Conservation (phyloP, 2,113 vertebrate species). For the Tyrannus savana region DNA sequence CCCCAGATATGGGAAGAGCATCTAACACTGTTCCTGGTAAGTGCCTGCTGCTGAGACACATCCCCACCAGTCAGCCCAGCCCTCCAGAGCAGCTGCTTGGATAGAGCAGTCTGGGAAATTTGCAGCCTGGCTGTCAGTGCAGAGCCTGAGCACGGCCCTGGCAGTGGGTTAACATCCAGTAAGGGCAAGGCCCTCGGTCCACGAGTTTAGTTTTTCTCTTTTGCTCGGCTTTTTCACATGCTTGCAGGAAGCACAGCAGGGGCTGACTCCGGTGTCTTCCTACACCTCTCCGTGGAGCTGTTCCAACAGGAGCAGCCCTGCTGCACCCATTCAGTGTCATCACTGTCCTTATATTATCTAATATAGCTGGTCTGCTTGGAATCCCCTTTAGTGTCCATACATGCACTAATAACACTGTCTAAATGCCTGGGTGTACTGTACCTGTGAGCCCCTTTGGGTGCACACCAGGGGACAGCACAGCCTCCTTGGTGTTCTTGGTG, state of each 20-base stretch:
- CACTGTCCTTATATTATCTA: neutral
- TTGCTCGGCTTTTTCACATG: neutral
- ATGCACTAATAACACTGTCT: neutral
- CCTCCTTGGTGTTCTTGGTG: neutral
- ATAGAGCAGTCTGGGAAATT: neutral
- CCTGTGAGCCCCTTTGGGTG: neutral
- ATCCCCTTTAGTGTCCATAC: neutral
- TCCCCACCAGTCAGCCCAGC: neutral
- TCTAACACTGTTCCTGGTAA: neutral
- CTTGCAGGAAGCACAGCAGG: neutral
- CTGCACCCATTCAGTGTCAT: neutral
- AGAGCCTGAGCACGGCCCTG: neutral
- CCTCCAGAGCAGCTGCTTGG: neutral
- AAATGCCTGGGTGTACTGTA: neutral
- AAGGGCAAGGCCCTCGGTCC: neutral
- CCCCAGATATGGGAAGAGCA: neutral
- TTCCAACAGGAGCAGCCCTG: neutral
- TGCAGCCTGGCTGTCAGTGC: neutral
- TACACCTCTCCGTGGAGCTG: accelerated
- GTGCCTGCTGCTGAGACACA: neutral
- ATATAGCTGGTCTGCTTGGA: neutral
- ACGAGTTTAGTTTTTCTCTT: neutral
- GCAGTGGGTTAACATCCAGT: no score
- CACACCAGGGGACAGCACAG: neutral
- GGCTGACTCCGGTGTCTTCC: neutral